Evolutionary conservation across 2,797 vertebrate species (phyloP), one percentile per base, ranked within the genome.

Genomic region (Euthynnus affinis): DNA sequence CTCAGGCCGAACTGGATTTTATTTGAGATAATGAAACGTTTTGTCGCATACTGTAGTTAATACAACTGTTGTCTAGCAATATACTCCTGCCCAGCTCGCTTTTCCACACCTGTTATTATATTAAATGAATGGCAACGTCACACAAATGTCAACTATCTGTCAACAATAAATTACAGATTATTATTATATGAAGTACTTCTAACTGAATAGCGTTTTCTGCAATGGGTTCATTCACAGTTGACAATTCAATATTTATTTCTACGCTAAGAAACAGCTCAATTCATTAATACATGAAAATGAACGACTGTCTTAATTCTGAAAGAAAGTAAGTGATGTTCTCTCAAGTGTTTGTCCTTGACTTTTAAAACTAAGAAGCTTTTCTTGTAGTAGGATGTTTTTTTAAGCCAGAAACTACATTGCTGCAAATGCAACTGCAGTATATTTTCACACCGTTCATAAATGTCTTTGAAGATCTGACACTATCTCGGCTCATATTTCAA

Each of bases 1-100:
- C 15, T 22, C 44, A 10, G 68, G 59, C 27, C 34, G 57, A 62
- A 83, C 78, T 17, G 34, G 71, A 77, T 86, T 81, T 6, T 63
- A 17, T 68, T 40, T 55, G 6, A 71, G 56, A 53, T 27, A 60
- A 69, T 63, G 42, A 8, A 61, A 55, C 71, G 2, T 22, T n/a
- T 66, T 4, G 6, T 55, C 10, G 75, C 17, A 17, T 57, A 13
- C 12, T 56, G 12, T 42, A 14, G 40, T 42, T 25, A 55, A 59
- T 53, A 13, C 23, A 40, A 32, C 40, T 42, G 40, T 13, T 42
- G 34, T 29, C 32, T 34, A 34, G 32, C 32, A 34, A 34, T 34
- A 34, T 9, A 34, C 32, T 73, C 7, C 37, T 81, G 57, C 59
- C 62, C 2, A 48, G 34, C 67, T 63, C 10, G 12, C 3, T 72